phyloP scores from a whole-genome alignment of 2,797 vertebrate genomes.

The Rhinogobio ventralis region DNA sequence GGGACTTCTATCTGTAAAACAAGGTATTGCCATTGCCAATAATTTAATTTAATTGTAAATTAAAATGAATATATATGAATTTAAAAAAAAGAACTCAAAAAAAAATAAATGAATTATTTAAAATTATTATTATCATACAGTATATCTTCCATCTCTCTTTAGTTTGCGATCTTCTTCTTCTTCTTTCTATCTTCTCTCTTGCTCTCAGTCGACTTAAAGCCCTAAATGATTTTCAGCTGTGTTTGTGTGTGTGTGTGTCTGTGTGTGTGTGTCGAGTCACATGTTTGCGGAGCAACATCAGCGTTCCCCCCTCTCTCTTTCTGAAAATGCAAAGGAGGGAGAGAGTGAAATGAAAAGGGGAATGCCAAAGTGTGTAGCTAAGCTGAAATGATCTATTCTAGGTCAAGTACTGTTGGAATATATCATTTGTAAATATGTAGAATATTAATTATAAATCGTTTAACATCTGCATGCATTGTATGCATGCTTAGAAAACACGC shows the following conservation, averaged over 20 bases:
- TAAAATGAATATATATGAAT: background rate
- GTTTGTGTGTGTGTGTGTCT: constrained; percentile 63
- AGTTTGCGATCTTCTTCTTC: constrained; percentile 48
- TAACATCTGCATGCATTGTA: background rate
- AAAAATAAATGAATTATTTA: background rate
- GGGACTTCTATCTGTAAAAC: background rate
- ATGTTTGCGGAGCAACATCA: constrained; percentile 78
- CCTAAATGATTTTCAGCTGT: constrained; percentile 84
- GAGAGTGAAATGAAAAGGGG: constrained; percentile 48
- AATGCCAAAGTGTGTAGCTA: background rate
- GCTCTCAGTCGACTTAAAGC: constrained; percentile 62
- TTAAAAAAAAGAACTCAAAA: background rate
- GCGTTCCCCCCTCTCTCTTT: constrained; percentile 46
- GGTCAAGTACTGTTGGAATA: background rate
- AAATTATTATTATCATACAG: too few species aligned
- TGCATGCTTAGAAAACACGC: background rate
- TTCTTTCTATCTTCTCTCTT: constrained; percentile 38
- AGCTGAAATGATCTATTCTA: background rate
- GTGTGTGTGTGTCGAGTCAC: constrained; percentile 68
- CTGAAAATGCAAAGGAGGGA: constrained; percentile 59
- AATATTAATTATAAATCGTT: background rate
- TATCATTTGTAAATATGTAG: background rate
- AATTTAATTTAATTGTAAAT: background rate
- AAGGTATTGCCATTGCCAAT: too few species aligned
- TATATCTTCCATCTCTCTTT: constrained; percentile 34